Evolutionary conservation across 2,888 invertebrate species (phyloP).

Genomic region (Rhingia campestris): DNA sequence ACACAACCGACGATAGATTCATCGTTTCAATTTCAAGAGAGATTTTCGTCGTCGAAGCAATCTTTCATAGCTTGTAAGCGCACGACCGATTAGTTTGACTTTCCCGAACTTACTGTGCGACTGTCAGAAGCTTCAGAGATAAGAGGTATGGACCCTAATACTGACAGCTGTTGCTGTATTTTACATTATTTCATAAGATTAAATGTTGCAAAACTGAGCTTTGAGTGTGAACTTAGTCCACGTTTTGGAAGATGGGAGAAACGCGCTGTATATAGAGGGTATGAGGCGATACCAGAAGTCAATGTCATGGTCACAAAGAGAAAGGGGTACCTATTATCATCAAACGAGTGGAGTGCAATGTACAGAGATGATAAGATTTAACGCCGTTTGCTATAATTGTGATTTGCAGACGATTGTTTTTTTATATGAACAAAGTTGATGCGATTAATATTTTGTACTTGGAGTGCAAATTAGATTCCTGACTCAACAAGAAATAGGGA

Average conservation of each 20-base stretch:
- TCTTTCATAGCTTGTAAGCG: constrained; percentile 27
- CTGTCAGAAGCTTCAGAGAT: constrained; percentile 35
- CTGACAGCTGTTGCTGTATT: constrained; percentile 23
- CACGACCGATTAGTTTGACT: constrained; percentile 59
- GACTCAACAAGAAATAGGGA: not conserved
- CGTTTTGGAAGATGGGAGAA: not conserved
- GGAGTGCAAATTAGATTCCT: not conserved
- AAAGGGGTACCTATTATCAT: constrained; percentile 14
- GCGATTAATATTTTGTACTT: no score
- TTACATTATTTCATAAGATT: constrained; percentile 14
- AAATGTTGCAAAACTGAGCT: constrained; percentile 3
- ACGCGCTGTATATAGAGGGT: not conserved
- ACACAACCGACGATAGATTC: constrained; percentile 22
- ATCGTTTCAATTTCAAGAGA: constrained; percentile 12
- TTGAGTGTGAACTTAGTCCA: constrained; percentile 5
- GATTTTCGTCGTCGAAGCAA: not conserved
- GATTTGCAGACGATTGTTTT: not conserved
- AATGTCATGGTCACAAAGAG: constrained; percentile 41
- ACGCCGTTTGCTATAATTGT: not conserved
- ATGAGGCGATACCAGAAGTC: constrained; percentile 33
- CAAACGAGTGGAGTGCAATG: constrained; percentile 14
- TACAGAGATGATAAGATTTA: not conserved
- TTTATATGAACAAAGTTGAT: not conserved
- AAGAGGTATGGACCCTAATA: constrained; percentile 33
- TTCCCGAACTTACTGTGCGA: constrained; percentile 46